Percentiles rank a stretch among this genome's conserved stretches.
phyloP scores from a whole-genome alignment of 2,797 vertebrate species.

The Discoglossus pictus region DNA sequence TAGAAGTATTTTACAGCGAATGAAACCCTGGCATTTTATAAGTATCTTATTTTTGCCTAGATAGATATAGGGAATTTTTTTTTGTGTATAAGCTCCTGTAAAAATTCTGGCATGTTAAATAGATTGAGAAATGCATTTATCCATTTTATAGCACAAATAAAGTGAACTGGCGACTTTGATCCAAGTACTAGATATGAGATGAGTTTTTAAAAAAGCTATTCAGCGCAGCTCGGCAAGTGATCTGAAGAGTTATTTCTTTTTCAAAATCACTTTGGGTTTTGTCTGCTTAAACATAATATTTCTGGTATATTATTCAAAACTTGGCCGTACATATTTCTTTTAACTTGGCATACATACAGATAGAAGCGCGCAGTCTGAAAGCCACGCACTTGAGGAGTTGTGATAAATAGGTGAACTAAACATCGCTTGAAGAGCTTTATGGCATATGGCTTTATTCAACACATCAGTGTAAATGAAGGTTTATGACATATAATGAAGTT shows the following conservation, averaged over 20 bases:
- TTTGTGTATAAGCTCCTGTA: slow-evolving; percentile 43
- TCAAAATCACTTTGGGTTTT: slow-evolving; percentile 48
- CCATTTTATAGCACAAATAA: slow-evolving; percentile 38
- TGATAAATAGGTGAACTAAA: too few relatives aligned
- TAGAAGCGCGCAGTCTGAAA: slow-evolving; percentile 12
- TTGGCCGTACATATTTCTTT: slow-evolving; percentile 27
- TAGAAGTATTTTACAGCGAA: slow-evolving; percentile 58
- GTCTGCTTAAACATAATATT: slow-evolving; percentile 50
- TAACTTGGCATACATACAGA: slow-evolving; percentile 25
- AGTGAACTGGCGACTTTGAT: slow-evolving; percentile 29
- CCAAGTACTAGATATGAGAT: slow-evolving; percentile 25
- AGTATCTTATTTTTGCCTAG: slow-evolving; percentile 48
- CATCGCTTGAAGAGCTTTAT: slow-evolving; percentile 12
- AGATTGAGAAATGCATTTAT: slow-evolving; percentile 40
- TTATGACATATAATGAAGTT: slow-evolving; percentile 28
- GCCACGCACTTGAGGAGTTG: neutral
- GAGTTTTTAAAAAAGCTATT: slow-evolving; percentile 30
- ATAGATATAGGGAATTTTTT: slow-evolving; percentile 33
- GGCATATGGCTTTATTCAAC: neutral
- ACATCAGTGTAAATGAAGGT: slow-evolving; percentile 13
- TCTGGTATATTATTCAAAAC: slow-evolving; percentile 31
- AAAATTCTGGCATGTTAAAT: slow-evolving; percentile 49
- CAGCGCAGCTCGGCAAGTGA: slow-evolving; percentile 38
- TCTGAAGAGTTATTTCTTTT: slow-evolving; percentile 31
- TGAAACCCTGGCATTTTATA: slow-evolving; percentile 57